Evolutionary conservation across 53 echinoderm and acorn worm genomes (phyloP).

Genomic region (Arbacia lixula): DNA sequence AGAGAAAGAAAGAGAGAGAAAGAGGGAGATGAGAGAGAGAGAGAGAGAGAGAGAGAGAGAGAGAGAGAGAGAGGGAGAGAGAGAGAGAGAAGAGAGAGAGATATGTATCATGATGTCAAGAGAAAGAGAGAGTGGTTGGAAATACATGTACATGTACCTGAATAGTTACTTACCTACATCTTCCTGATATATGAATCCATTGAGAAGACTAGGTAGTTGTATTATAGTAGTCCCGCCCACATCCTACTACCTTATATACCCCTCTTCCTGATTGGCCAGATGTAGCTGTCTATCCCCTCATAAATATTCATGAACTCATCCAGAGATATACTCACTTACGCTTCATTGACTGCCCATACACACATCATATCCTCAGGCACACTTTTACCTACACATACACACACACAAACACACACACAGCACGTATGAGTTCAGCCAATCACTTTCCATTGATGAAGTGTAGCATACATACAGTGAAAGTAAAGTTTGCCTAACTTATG

Average conservation of each 20-base stretch:
- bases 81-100: neutral
- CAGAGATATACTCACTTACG: no score
- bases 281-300: slow-evolving; percentile 2
- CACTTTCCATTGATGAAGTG: neutral
- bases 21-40: neutral
- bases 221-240: neutral
- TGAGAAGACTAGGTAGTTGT: neutral
- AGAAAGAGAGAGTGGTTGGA: neutral
- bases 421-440: neutral
- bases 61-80: neutral
- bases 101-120: neutral
- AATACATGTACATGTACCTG: no score
- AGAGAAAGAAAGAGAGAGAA: neutral
- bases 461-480: slow-evolving; percentile 4
- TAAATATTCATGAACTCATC: slow-evolving; percentile 27
- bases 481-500: slow-evolving; percentile 22
- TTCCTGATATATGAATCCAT: no score
- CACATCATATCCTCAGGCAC: neutral
- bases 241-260: slow-evolving; percentile 1
- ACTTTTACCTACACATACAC: neutral
- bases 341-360: no score
- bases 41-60: neutral
- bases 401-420: neutral
- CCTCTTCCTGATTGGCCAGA: slow-evolving; percentile 10
- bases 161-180: no score